Evolutionary conservation across 1,140 invertebrate species (phyloP), one percentile per base, ranked within the genome.

Genomic region (Drosophila jambulina): DNA sequence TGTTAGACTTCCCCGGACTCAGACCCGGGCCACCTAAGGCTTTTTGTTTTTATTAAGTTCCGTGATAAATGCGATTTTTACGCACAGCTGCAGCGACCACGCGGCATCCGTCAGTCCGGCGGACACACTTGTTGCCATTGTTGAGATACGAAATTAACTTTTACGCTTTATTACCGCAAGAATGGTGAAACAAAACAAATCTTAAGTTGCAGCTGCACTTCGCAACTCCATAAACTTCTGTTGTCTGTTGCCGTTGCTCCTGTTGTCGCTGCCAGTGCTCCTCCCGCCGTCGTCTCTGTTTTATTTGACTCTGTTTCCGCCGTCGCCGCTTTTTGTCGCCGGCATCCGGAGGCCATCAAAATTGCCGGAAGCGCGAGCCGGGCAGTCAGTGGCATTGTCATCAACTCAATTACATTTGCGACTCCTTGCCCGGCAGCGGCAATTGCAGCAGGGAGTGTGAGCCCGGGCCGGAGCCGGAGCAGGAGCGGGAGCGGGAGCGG

Each of bases 361-460:
- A 86, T 74, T 83, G 72, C 72, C 83, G 83, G 83, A 87, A 88
- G 84, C 83, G 69, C 64, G 63, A 70, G 72, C 63, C 74, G 71
- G 69, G 49, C 69, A 82, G 80, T 46, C 74, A 61, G 74, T 61
- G 75, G 54, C 75, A 76, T 78, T 78, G 75, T 77, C 83, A 80
- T 87, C 83, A 87, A 87, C 83, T 87, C 83, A 88, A 87, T 87
- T 87, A 87, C 83, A 87, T 86, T 87, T 76, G 62, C 75, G 58
- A 78, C 75, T 69, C 70, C 70, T 61, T 69, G 59, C 69, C 54
- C 34, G 34, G 34, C 72, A 58, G 54, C 78, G 75, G 63, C 79
- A 80, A 80, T 69, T 69, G 70, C 58, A 75, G 34, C 45, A 19
- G 49, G 48, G 9, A n/a, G 42, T 21, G 19, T 36, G 43, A 27